Percentiles rank a stretch among this genome's conserved stretches.
Conservation (phyloP, 2,797 vertebrate species). For the Somateria mollissima region DNA sequence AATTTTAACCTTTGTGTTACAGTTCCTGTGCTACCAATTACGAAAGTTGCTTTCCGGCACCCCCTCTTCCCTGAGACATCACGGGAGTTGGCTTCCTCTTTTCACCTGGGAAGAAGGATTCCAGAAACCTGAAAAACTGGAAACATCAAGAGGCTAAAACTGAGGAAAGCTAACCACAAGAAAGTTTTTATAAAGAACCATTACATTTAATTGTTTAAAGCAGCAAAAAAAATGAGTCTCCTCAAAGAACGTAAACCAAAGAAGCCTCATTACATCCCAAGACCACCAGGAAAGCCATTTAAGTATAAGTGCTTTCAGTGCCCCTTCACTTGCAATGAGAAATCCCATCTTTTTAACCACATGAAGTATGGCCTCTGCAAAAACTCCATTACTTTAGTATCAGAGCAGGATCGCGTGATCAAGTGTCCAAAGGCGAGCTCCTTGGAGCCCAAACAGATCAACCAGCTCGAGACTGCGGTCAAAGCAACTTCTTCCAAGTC, state of each 20-base stretch:
- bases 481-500: constrained; percentile 73
- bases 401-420: constrained; percentile 86
- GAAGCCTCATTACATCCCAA: constrained; percentile 96
- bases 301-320: constrained; percentile 99
- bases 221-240: constrained; percentile 85
- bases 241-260: constrained; percentile 94
- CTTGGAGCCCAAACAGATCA: constrained; percentile 69
- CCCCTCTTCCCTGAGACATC: background rate
- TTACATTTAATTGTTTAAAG: constrained; percentile 17
- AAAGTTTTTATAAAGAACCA: background rate
- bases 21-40: constrained; percentile 56
- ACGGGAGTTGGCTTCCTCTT: background rate
- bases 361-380: constrained; percentile 99
- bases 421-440: constrained; percentile 81
- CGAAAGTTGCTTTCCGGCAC: background rate
- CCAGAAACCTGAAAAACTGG: constrained; percentile 57
- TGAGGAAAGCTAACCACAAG: constrained; percentile 17
- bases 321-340: constrained; percentile 98
- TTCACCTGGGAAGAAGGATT: constrained; percentile 25
- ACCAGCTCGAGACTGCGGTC: constrained; percentile 54
- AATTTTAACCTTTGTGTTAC: constrained; percentile 56
- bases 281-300: constrained; percentile 96
- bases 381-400: constrained; percentile 94
- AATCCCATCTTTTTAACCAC: constrained; percentile 98
- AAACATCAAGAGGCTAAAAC: constrained; percentile 7